Base-by-base conservation (phyloP, 1,140 invertebrate genomes). In the Teleopsis dalmanni region DNA sequence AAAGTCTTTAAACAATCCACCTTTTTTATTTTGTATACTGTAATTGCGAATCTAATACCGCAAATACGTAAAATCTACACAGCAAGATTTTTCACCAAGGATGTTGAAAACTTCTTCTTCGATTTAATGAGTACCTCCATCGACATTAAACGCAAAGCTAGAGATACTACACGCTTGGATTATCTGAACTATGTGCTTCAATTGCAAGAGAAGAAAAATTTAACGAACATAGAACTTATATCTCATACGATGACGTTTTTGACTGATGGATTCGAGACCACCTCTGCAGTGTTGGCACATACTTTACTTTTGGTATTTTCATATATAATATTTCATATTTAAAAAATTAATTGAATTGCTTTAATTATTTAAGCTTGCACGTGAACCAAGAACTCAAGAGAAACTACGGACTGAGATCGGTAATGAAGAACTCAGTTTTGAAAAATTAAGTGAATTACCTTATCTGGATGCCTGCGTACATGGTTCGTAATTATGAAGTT, bases 141-240 rank as follows among this genome's bases (percentile, higher is more conserved):
- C 1, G 47, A 55, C 16, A 52, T 65, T 4, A 49, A 72, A 2
- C 52, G 57, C 19, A 16, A 43, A 7, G 18, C 40, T 13, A n/a
- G n/a, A n/a, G n/a, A 48, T 27, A 10, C 8, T 49, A 59, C 65
- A 37, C 60, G 70, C 14, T 53, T 62, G 22, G 72, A 73, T 38
- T 71, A 71, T 37, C 43, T 74, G 0, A 61, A 73, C 25, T 62
- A 69, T 4, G 56, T 74, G 7, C 43, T 73, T 5, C 47, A 67
- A 16, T 21, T 74, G 38, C 59, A 51, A 31, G 57, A 65, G 48
- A 72, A 62, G 52, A 46, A 56, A 9, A 47, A 53, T 1, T n/a
- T 70, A 0, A 38, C 46, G 11, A 55, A 53, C 0, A 46, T 51
- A 0, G 36, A 58, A 5, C 11, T 69, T 6, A 44, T 57, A 5